These are phyloP conservation scores for Papilio elwesi DNA, from an alignment of 2,888 invertebrate species.

Conservation along the genomic window DNA sequence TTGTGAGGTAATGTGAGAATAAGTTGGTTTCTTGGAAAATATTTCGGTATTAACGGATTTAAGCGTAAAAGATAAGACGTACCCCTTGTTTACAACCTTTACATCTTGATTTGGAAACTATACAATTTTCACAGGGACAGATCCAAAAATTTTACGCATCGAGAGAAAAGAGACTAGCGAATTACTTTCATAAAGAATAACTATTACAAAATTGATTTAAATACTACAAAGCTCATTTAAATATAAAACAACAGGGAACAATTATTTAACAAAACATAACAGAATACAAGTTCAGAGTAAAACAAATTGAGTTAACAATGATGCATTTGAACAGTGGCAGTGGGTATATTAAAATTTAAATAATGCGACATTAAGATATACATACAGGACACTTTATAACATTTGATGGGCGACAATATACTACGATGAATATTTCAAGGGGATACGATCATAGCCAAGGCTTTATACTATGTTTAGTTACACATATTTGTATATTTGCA, in stretches of 20 bases:
- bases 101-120: too few species aligned
- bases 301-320: conserved; percentile 51
- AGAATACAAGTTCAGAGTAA: conserved; percentile 55
- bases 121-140: conserved; percentile 65
- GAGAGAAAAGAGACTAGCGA: conserved; percentile 77
- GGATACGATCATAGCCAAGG: background rate
- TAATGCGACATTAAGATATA: conserved; percentile 48
- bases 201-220: conserved; percentile 61
- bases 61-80: too few species aligned
- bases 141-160: conserved; percentile 68
- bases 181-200: conserved; percentile 52
- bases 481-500: background rate
- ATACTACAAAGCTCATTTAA: conserved; percentile 72
- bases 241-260: conserved; percentile 71
- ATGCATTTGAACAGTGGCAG: conserved; percentile 62
- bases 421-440: background rate
- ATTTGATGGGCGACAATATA: background rate
- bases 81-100: too few species aligned
- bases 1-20: too few species aligned
- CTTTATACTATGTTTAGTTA: too few species aligned
- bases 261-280: conserved; percentile 62
- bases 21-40: too few species aligned
- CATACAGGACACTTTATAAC: background rate
- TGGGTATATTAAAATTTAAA: conserved; percentile 50
- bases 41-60: too few species aligned